Evolutionary conservation across 2,797 vertebrate genomes (phyloP).

Genomic region (Catostomus latipinnis): DNA sequence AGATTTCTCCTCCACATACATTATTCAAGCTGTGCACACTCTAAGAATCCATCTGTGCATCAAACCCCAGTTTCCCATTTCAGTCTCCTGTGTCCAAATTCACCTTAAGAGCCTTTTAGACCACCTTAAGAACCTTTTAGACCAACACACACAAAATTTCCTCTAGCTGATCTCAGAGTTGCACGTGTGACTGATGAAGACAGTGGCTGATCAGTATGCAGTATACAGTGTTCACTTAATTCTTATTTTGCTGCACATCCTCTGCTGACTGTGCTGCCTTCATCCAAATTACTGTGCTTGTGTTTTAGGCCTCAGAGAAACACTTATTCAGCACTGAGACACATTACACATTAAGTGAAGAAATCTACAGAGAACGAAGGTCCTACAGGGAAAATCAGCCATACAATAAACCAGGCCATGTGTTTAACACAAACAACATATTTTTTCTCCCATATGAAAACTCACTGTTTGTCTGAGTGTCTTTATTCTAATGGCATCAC

Average conservation of each 20-base stretch:
- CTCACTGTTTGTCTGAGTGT: no score
- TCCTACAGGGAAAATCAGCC: no score
- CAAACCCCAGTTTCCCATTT: constrained; percentile 2
- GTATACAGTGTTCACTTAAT: neutral
- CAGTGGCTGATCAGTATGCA: constrained; percentile 18
- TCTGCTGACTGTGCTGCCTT: constrained; percentile 26
- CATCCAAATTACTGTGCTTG: neutral
- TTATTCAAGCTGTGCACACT: constrained; percentile 31
- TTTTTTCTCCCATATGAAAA: no score
- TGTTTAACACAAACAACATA: no score
- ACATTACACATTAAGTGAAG: neutral
- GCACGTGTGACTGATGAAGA: constrained; percentile 6
- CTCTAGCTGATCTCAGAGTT: no score
- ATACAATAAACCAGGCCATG: no score
- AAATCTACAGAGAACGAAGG: no score
- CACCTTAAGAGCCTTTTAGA: no score
- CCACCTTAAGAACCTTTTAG: no score
- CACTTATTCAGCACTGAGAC: neutral
- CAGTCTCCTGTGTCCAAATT: no score
- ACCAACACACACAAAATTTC: no score
- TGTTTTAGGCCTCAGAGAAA: constrained; percentile 6
- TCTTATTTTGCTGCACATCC: constrained; percentile 2
- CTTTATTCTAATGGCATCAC: no score
- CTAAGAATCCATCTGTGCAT: neutral
- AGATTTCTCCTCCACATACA: neutral